Conservation (phyloP, 2,797 vertebrate species). For the Hephaestus fuliginosus region DNA sequence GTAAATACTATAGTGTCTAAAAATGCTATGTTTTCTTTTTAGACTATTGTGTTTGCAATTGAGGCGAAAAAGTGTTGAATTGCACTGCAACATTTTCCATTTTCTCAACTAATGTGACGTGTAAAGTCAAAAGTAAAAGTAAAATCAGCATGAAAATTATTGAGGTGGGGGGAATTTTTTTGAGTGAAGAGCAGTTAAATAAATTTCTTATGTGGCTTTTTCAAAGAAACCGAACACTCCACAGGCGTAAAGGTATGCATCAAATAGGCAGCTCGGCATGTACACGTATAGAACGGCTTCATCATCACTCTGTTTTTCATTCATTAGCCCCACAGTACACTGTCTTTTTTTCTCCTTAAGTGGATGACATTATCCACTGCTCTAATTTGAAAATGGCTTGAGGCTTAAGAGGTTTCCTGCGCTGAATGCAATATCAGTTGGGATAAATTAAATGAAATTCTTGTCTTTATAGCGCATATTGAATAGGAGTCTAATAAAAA, state of each 20-base stretch:
- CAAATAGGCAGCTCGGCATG: not conserved
- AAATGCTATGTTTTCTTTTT: no score
- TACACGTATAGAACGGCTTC: not conserved
- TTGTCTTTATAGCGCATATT: slow-evolving; percentile 40
- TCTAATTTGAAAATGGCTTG: slow-evolving; percentile 59
- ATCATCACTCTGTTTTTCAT: slow-evolving; percentile 32
- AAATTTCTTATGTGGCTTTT: not conserved
- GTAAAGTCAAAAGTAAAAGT: not conserved
- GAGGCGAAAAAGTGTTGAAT: no score
- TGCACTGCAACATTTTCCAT: no score
- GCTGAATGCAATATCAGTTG: slow-evolving; percentile 43
- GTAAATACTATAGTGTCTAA: no score
- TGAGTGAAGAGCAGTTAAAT: no score
- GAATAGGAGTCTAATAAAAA: slow-evolving; percentile 48
- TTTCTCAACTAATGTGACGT: no score
- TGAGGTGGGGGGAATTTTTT: not conserved
- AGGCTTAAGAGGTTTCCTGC: slow-evolving; percentile 43
- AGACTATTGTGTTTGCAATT: no score
- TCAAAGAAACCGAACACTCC: not conserved
- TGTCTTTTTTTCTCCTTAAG: slow-evolving; percentile 18
- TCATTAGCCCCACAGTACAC: slow-evolving; percentile 23
- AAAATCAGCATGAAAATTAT: no score
- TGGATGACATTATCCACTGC: slow-evolving; percentile 49
- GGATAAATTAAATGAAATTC: slow-evolving; percentile 52
- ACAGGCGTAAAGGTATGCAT: not conserved